Evolutionary conservation across 2,113 vertebrate species (phyloP).

Genomic region (Phocoena sinus): DNA sequence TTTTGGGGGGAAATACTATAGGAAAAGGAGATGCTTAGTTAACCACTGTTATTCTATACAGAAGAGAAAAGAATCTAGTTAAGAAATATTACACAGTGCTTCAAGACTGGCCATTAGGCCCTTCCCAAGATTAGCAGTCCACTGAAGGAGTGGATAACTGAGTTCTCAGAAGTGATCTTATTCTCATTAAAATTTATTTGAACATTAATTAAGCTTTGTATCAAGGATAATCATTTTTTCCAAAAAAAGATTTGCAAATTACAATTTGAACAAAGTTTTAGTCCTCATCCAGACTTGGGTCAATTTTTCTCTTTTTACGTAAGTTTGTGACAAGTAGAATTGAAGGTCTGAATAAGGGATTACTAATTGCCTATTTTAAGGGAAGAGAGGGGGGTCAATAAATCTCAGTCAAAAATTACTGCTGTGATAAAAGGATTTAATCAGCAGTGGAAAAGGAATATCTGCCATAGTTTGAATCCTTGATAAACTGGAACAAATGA

Average conservation of each 20-base stretch:
- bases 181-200: conserved; percentile 2
- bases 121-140: background rate
- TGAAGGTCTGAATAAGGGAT: background rate
- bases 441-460: background rate
- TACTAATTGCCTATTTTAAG: background rate
- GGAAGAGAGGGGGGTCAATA: background rate
- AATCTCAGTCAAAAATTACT: conserved; percentile 4
- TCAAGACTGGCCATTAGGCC: background rate
- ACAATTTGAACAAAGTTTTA: background rate
- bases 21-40: background rate
- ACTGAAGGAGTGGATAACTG: background rate
- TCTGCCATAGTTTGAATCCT: background rate
- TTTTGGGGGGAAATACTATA: background rate
- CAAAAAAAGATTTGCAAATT: background rate
- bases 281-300: background rate
- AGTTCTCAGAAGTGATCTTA: background rate
- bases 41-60: background rate
- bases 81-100: background rate
- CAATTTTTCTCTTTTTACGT: conserved; percentile 7
- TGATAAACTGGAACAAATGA: background rate
- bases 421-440: background rate
- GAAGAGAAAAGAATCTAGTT: background rate
- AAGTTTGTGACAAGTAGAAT: background rate
- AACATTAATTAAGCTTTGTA: conserved; percentile 39
- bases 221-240: background rate